phyloP scores from a whole-genome alignment of 2,888 invertebrate species.

The Xestobium rufovillosum region DNA sequence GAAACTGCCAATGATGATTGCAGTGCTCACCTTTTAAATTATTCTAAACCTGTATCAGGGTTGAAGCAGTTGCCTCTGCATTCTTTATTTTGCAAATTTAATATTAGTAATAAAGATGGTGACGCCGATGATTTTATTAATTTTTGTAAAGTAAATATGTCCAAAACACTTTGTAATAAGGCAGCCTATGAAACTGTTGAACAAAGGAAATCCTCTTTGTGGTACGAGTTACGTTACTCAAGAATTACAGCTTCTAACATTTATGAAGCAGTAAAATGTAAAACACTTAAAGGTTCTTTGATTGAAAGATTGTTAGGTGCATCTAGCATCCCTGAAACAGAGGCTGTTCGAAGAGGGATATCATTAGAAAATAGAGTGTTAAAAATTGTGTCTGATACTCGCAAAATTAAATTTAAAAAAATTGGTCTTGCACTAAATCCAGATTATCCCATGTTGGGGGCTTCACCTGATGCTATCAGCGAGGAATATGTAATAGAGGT shows the following conservation, averaged over 20 bases:
- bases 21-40: not conserved
- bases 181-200: not conserved
- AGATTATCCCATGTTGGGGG: not conserved
- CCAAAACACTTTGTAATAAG: not conserved
- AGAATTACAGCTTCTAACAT: not conserved
- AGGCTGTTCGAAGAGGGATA: not conserved
- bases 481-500: not conserved
- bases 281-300: not conserved
- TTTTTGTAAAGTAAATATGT: not conserved
- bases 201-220: not conserved
- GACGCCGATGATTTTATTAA: slow-evolving; percentile 1
- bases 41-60: no score
- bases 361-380: not conserved
- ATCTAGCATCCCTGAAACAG: not conserved
- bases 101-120: no score
- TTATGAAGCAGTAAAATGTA: slow-evolving; percentile 1
- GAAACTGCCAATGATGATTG: no score
- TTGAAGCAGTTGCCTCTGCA: slow-evolving; percentile 2
- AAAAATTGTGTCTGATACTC: no score
- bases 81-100: slow-evolving; percentile 1
- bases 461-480: slow-evolving; percentile 1
- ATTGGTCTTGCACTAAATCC: no score
- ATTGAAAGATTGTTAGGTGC: not conserved
- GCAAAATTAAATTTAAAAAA: no score
- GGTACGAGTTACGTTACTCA: not conserved